A percentile compares a stretch with the other conserved stretches of the same genome.
Evolutionary conservation across 1,140 invertebrate genomes (phyloP).

Genomic region (Drosophila erecta): DNA sequence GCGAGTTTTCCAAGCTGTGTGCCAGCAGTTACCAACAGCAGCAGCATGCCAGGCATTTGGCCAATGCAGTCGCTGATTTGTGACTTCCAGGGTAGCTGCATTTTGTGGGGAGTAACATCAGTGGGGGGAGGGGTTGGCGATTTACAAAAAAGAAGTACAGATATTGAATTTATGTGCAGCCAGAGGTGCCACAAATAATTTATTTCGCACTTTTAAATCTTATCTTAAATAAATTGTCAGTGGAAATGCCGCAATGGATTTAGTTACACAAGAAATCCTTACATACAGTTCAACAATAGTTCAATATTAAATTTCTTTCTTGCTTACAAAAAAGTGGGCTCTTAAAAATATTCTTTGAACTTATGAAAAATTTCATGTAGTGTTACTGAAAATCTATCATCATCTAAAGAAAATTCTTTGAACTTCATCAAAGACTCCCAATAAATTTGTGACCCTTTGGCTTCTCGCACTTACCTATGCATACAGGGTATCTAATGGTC

Average conservation of each 20-base stretch:
- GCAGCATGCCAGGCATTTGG: slow-evolving; percentile 57
- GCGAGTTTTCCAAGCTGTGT: slow-evolving; percentile 55
- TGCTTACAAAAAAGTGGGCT: not conserved
- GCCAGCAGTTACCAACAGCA: slow-evolving; percentile 26
- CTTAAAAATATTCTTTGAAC: not conserved
- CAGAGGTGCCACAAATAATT: not conserved
- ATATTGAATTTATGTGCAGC: not conserved
- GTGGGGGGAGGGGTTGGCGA: not conserved
- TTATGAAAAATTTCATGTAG: too few species aligned
- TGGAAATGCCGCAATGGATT: not conserved
- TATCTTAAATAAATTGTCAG: not conserved
- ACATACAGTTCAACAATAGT: too few species aligned
- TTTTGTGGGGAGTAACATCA: not conserved
- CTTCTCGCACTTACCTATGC: not conserved
- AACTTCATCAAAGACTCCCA: not conserved
- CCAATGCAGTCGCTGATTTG: slow-evolving; percentile 57
- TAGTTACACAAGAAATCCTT: not conserved
- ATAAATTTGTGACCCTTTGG: too few species aligned
- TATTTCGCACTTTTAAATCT: not conserved
- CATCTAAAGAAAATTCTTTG: not conserved
- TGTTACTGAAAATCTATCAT: not conserved
- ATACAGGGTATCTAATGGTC: slow-evolving; percentile 27
- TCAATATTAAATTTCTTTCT: not conserved
- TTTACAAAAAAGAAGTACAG: not conserved
- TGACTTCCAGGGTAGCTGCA: slow-evolving; percentile 43